These are phyloP conservation scores for Carlito syrichta DNA, from an alignment of 2,113 vertebrate genomes.

Conservation along the genomic window DNA sequence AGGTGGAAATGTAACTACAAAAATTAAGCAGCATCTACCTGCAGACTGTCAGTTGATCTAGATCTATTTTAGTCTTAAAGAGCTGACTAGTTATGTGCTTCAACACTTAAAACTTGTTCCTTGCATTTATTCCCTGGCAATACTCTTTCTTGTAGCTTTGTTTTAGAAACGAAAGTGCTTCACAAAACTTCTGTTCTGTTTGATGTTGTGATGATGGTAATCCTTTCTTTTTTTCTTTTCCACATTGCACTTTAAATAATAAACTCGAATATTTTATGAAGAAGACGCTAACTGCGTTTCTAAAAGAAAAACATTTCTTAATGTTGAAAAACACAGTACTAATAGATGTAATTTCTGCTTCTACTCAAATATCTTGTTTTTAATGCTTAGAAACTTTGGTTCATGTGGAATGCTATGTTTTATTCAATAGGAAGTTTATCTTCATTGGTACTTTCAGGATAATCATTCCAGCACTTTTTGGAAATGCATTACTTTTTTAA, in stretches of 20 bases:
- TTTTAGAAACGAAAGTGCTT: conserved; percentile 15
- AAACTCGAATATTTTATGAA: not conserved
- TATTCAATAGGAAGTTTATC: not conserved
- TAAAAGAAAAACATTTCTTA: not conserved
- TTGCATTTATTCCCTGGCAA: not conserved
- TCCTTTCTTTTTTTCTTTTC: not conserved
- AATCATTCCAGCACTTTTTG: not conserved
- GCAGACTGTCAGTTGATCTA: not conserved
- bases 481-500: not conserved
- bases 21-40: not conserved
- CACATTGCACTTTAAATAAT: not conserved
- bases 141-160: not conserved
- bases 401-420: not conserved
- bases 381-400: not conserved
- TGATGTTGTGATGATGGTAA: not conserved
- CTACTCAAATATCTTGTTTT: not conserved
- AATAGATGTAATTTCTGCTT: not conserved
- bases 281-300: not conserved
- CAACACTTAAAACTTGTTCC: not conserved
- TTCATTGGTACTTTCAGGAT: not conserved
- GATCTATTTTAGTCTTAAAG: conserved; percentile 36
- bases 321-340: not conserved
- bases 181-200: not conserved
- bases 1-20: not conserved
- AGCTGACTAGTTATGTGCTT: not conserved